These are phyloP conservation scores for Dynastes grantii DNA, from an alignment of 2,888 invertebrate species.

Conservation along the genomic window DNA sequence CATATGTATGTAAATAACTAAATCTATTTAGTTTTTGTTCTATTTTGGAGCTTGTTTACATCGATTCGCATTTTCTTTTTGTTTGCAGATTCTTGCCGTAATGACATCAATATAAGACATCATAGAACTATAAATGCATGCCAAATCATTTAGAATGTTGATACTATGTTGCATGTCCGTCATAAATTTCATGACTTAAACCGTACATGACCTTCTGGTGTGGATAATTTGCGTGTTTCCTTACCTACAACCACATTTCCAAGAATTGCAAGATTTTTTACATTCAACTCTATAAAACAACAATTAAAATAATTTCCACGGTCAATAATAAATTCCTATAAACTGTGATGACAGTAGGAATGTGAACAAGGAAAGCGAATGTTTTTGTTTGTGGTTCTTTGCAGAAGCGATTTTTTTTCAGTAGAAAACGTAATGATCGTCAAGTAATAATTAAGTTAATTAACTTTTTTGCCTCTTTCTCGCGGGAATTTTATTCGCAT, in stretches of 20 bases:
- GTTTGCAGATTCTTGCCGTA: background rate
- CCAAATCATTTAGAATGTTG: too few species aligned
- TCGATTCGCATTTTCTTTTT: background rate
- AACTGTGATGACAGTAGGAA: conserved; percentile 1
- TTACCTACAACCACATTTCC: background rate
- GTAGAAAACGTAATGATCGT: background rate
- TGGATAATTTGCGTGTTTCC: background rate
- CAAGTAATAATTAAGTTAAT: conserved; percentile 1
- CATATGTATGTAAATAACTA: too few species aligned
- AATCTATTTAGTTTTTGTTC: background rate
- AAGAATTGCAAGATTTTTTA: background rate
- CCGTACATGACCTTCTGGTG: background rate
- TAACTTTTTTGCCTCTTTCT: background rate
- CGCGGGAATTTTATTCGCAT: background rate
- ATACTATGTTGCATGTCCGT: too few species aligned
- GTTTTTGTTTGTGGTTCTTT: conserved; percentile 14
- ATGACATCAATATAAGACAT: background rate
- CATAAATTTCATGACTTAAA: background rate
- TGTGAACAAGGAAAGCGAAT: background rate
- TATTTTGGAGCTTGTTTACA: background rate
- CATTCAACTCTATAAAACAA: background rate
- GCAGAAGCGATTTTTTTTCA: background rate
- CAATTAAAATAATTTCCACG: background rate
- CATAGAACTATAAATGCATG: too few species aligned
- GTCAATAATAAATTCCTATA: background rate